Evolutionary conservation across 2,888 invertebrate genomes (phyloP), one percentile per base, ranked within the genome.

Genomic region (Lithophane ornitopus): DNA sequence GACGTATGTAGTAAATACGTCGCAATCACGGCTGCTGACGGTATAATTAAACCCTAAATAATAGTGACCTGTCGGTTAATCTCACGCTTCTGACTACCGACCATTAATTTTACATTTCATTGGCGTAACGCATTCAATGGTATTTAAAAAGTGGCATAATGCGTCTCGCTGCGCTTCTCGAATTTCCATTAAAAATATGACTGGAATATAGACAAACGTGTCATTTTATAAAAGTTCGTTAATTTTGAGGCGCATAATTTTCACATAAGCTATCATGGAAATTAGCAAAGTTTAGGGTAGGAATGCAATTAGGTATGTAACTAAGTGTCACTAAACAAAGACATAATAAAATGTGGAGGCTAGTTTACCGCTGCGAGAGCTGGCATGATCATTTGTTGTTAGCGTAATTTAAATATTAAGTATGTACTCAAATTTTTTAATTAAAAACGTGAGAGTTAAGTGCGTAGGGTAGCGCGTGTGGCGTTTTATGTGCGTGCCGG

Each of bases 381-480:
- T 78, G 78, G 84, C 63, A 61, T 76, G 73, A 80, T 84, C 79
- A 84, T 84, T 84, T 84, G 77, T 77, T 73, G 78, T 85, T 67
- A 79, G 69, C 76, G 76, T 76, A 72, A 87, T 85, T 85, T 86
- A 81, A 87, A 86, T 87, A 82, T 87, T 85, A 84, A 85, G 77
- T 75, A 69, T 69, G 70, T 78, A 70, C 73, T 82, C 68, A 75
- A 82, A 68, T 74, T 59, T 77, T 86, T 87, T 82, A 87, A 86
- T 87, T 86, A 84, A 87, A 86, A 84, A 76, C 76, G 69, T 71
- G 74, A 67, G 76, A 76, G 73, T 81, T 86, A 80, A 85, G 84
- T 86, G 86, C 80, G 78, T 86, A 89, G 84, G 90, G 87, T 89
- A 88, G 88, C 89, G 91, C 90, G 90, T 88, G 86, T 90, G 87